Base-by-base conservation (phyloP, 2,113 vertebrate species). In the Procavia capensis region DNA sequence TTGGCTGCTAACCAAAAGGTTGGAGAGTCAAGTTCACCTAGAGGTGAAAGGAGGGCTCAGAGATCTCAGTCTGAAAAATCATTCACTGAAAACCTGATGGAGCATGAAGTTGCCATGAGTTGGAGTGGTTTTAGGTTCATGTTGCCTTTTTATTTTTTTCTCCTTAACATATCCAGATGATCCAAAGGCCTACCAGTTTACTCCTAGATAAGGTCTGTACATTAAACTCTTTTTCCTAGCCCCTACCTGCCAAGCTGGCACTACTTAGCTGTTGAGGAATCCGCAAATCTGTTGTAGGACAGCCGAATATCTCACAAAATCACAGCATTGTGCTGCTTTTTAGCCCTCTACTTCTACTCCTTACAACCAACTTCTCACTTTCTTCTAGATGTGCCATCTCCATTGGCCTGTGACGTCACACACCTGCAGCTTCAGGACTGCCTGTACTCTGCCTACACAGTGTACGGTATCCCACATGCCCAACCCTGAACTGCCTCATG, bases 391-490 rank as follows among this genome's bases (percentile, higher is more conserved):
- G 36, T n/a, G 82, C 36, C 22, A 8, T 41, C 19, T 88, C 39
- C 27, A 0, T 64, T 72, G 81, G 50, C 79, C 59, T 70, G 39
- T 54, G 63, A 19, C 20, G n/a, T 17, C 13, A 75, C 50, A 45
- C 22, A 43, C 70, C 29, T 39, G 20, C 36, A 36, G 22, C 34
- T 68, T 59, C 41, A 39, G 39, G 70, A 20, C 11, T 0, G 19
- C 50, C 31, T 50, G 41, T 1, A 2, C 27, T 43, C n/a, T 4
- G 45, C 72, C n/a, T 29, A 20, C 4, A 34, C 13, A 1, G 8
- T 36, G 70, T 16, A 43, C 19, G 8, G 31, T 0, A 0, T 50
- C 24, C 3, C 16, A 70, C 64, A 66, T 1, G 0, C 13, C 64
- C 50, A 22, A 41, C 36, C 19, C 57, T 50, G 11, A 22, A 34